Base-by-base conservation (phyloP, 1,140 invertebrate genomes). In the Drosophila nikananu region DNA sequence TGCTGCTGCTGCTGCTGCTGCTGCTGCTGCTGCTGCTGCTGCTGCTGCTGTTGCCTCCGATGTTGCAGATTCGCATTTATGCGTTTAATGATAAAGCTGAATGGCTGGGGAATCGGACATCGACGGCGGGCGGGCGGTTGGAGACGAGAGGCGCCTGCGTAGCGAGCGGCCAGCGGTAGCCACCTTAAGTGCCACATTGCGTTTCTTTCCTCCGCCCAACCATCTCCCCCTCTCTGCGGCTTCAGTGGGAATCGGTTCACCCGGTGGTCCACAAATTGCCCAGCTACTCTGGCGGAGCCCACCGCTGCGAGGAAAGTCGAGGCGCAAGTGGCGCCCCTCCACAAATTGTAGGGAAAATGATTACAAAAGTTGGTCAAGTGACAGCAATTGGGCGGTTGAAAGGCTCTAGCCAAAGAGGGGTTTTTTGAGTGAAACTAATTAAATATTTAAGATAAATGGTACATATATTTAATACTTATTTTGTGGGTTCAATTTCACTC, bases 21-120 rank as follows among this genome's bases (percentile, higher is more conserved):
- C 49, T 41, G 49, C 30, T 48, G 7, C 39, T 42, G 3, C 17
- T 48, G 62, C 42, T 48, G 48, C n/a, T 59, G 42, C 55, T 46
- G 44, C 23, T 48, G 15, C 17, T 41, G 58, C 27, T 63, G 60
- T 10, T 59, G 48, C 61, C 37, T 52, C 44, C 51, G 52, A 42
- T 70, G 67, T 59, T 81, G 81, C 80, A 90, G 86, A 90, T 90
- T 86, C 86, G 66, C 86, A 90, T 90, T 90, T 90, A 90, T 90
- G 86, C 86, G 79, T 90, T 90, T 90, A 90, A 90, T 90, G 86
- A 90, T 90, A 90, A 90, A 82, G 72, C 70, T 71, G 81, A 86
- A 90, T 77, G 54, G 54, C 35, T 39, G 75, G 61, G 55, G 77
- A 44, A 63, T 61, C 15, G 46, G 54, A 73, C 66, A 42, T 19